These are phyloP conservation scores for Pachydiplax longipennis DNA, from an alignment of 2,888 invertebrate species.

Conservation along the genomic window DNA sequence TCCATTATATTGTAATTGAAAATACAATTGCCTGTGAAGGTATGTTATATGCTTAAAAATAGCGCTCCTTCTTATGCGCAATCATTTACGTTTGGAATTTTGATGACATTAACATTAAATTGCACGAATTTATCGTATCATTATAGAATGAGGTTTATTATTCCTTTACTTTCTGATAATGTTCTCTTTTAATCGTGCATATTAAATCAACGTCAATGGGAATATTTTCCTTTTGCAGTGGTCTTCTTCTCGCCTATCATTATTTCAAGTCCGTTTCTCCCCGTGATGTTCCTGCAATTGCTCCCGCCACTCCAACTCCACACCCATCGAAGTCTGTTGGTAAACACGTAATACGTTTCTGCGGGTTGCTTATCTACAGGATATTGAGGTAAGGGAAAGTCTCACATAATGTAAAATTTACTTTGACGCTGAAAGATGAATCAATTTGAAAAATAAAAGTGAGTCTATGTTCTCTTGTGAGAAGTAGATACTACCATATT, in stretches of 20 bases:
- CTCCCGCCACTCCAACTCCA: slow-evolving; percentile 60
- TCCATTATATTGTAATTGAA: too few relatives aligned
- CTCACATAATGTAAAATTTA: too few relatives aligned
- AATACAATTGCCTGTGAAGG: too few relatives aligned
- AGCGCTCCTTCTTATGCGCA: not conserved
- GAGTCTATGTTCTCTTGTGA: too few relatives aligned
- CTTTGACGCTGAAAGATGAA: too few relatives aligned
- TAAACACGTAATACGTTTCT: slow-evolving; percentile 58
- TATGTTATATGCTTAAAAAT: not conserved
- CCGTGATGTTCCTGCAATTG: slow-evolving; percentile 65
- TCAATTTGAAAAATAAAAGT: too few relatives aligned
- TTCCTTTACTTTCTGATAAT: not conserved
- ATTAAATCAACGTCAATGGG: too few relatives aligned
- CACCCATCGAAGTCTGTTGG: not conserved
- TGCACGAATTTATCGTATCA: not conserved
- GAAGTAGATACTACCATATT: too few relatives aligned
- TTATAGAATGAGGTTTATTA: not conserved
- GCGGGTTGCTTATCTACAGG: slow-evolving; percentile 61
- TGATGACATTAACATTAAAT: not conserved
- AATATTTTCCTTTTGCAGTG: slow-evolving; percentile 59
- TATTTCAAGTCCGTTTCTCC: slow-evolving; percentile 71
- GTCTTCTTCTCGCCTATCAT: slow-evolving; percentile 75
- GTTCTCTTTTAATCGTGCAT: not conserved
- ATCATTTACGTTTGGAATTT: not conserved
- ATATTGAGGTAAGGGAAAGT: slow-evolving; percentile 52